Evolutionary conservation across 2,888 invertebrate genomes (phyloP).

Genomic region (Drosophila borborema): DNA sequence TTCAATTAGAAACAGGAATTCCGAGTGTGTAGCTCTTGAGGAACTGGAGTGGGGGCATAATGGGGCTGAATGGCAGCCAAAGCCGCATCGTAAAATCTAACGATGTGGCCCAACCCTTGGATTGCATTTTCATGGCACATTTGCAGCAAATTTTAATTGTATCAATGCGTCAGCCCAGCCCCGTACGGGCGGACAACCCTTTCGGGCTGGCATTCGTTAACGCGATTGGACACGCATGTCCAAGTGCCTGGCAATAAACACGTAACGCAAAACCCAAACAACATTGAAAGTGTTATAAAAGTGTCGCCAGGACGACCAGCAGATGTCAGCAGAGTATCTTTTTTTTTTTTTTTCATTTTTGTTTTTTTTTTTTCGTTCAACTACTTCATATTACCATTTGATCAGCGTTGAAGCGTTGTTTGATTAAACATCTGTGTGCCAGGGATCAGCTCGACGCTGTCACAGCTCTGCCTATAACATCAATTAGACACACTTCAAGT

Average conservation of each 20-base stretch:
- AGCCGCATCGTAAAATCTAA: constrained; percentile 77
- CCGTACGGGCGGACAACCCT: constrained; percentile 60
- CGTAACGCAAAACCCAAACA: constrained; percentile 64
- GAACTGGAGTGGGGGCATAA: background rate
- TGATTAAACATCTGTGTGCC: constrained; percentile 42
- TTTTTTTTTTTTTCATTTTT: constrained; percentile 23
- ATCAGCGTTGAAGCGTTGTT: constrained; percentile 43
- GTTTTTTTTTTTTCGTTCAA: background rate
- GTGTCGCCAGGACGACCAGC: constrained; percentile 73
- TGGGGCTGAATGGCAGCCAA: constrained; percentile 3
- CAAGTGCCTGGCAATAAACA: constrained; percentile 71
- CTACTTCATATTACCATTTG: constrained; percentile 34
- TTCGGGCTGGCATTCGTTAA: constrained; percentile 55
- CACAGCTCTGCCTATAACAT: constrained; percentile 33
- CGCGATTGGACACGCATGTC: constrained; percentile 84
- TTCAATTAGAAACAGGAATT: constrained; percentile 58
- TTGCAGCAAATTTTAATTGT: constrained; percentile 76
- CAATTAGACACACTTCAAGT: constrained; percentile 79
- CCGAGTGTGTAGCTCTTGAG: constrained; percentile 7
- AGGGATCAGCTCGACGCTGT: background rate
- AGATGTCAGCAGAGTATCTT: constrained; percentile 56
- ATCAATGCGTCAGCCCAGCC: constrained; percentile 53
- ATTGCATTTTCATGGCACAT: constrained; percentile 76
- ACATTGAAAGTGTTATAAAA: constrained; percentile 74
- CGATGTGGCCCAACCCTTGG: constrained; percentile 70